Evolutionary conservation across 2,888 invertebrate species (phyloP), one percentile per base, ranked within the genome.

Genomic region (Coelogynopora nodosa): DNA sequence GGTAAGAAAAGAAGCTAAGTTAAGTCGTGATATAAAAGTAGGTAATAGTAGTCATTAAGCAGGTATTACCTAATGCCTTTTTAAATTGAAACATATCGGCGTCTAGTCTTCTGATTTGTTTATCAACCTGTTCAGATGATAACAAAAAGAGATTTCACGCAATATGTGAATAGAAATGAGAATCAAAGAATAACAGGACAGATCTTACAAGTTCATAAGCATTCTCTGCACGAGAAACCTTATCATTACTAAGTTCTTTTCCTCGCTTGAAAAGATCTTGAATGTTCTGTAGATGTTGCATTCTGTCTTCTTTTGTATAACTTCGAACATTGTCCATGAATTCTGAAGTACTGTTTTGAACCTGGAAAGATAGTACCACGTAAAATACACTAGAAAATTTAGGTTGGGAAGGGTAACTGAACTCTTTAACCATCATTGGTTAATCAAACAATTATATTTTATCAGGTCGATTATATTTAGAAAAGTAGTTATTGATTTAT

Each of bases 151-250:
- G 1, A 82, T 2, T 74, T 2, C 26, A 2, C 13, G 28, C n/a
- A n/a, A 5, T 13, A 5, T 27, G 5, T 28, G 28, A 82, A 82
- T 10, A 0, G 1, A 82, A 82, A 82, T 30, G n/a, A 30, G 67
- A 67, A 67, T 67, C 10, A 67, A 13, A 10, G 67, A 67, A 13
- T n/a, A n/a, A n/a, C n/a, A n/a, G n/a, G n/a, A 26, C 5, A 81
- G n/a, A 26, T 27, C 26, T 26, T 84, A 84, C 84, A 31, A 86
- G 84, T 84, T 86, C 86, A 30, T 86, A 86, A 30, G 67, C 67
- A 49, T 84, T 30, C 28, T 85, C 86, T 0, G 86, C 82, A n/a
- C 30, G 28, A 0, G 86, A 86, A 0, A 86, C 86, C 85, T 86
- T 86, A 30, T 86, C 86, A 28, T 85, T 31, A 28, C 86, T 31